Conservation (phyloP, 2,113 vertebrate genomes). For the Dendrocopos noguchii region DNA sequence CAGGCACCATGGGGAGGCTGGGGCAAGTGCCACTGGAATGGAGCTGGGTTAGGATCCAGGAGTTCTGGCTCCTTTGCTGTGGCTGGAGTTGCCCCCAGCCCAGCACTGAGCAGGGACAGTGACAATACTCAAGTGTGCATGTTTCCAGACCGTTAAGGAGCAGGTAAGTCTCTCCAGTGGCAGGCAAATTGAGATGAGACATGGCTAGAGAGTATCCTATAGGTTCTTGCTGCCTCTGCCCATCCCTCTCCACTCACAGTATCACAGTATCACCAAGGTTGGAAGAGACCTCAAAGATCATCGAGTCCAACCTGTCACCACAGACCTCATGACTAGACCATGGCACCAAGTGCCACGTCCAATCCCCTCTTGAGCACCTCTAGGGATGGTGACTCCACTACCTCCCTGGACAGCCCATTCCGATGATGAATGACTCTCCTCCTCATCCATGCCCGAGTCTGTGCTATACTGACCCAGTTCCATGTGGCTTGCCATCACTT, state of each 20-base stretch:
- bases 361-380: too few relatives aligned
- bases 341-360: too few relatives aligned
- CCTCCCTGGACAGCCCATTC: too few relatives aligned
- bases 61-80: not conserved
- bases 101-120: not conserved
- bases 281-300: too few relatives aligned
- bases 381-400: too few relatives aligned
- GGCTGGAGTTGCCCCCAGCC: not conserved
- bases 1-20: rapidly evolving
- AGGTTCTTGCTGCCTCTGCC: not conserved
- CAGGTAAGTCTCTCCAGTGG: not conserved
- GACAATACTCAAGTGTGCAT: not conserved
- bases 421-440: not conserved
- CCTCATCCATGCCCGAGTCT: rapidly evolving
- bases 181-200: not conserved
- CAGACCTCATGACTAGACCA: too few relatives aligned
- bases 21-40: rapidly evolving
- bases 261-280: too few relatives aligned
- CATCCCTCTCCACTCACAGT: not conserved
- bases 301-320: too few relatives aligned
- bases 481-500: not conserved
- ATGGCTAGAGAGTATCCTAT: not conserved
- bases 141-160: not conserved
- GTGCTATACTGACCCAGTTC: not conserved
- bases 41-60: not conserved